phyloP scores from a whole-genome alignment of 2,888 invertebrate species.

The Hemaris fuciformis region DNA sequence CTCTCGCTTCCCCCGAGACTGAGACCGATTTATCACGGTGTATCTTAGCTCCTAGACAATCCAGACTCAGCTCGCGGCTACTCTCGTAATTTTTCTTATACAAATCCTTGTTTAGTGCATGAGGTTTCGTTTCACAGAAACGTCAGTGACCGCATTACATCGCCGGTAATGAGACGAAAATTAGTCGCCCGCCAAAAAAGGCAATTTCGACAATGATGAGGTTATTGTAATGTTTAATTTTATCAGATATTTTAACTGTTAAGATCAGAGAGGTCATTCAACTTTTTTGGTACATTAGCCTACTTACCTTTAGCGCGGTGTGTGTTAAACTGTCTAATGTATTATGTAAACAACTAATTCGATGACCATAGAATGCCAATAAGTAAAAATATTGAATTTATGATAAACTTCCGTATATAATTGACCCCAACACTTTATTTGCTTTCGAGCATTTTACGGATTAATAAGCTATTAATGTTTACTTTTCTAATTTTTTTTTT shows the following conservation, averaged over 20 bases:
- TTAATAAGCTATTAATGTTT: too few species aligned
- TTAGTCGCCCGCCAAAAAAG: constrained; percentile 39
- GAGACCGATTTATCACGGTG: constrained; percentile 68
- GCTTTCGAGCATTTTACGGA: too few species aligned
- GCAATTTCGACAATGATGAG: constrained; percentile 24
- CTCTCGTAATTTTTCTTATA: constrained; percentile 45
- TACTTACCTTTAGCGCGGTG: constrained; percentile 1
- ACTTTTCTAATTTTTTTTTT: too few species aligned
- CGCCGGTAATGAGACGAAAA: constrained; percentile 43
- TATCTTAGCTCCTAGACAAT: constrained; percentile 50
- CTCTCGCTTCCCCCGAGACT: constrained; percentile 67
- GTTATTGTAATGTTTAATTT: constrained; percentile 4
- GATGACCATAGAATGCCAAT: background rate
- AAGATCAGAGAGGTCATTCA: constrained; percentile 12
- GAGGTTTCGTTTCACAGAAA: constrained; percentile 22
- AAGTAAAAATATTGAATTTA: background rate
- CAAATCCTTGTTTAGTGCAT: constrained; percentile 29
- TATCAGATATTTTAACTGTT: constrained; percentile 12
- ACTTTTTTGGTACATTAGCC: constrained; percentile 13
- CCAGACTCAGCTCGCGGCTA: constrained; percentile 42
- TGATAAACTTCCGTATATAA: too few species aligned
- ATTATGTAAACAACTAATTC: constrained; percentile 11
- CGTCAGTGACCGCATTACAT: constrained; percentile 55
- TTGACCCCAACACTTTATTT: too few species aligned
- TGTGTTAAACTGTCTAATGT: constrained; percentile 12